Conservation (phyloP, 2,113 vertebrate species). For the Vicugna pacos region DNA sequence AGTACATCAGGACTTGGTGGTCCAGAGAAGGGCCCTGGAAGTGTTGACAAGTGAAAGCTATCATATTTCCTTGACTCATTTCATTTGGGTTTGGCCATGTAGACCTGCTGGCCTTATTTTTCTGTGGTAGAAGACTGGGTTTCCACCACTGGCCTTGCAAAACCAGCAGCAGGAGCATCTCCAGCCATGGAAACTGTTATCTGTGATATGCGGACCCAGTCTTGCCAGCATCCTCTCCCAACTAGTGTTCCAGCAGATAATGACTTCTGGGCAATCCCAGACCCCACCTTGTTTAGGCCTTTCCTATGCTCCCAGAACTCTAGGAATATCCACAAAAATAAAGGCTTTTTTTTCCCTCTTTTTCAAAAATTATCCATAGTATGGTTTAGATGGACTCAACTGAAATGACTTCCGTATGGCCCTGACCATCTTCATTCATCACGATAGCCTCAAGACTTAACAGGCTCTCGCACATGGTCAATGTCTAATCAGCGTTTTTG, state of each 20-base stretch:
- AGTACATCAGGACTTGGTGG: not conserved
- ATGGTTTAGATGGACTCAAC: not conserved
- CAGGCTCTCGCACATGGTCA: too few species aligned
- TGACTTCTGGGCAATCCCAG: not conserved
- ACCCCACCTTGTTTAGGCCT: not conserved
- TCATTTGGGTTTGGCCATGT: too few species aligned
- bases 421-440: not conserved
- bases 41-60: not conserved
- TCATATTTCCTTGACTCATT: not conserved
- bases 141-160: not conserved
- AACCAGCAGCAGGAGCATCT: not conserved
- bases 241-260: not conserved
- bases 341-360: accelerated
- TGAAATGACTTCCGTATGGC: not conserved
- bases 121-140: not conserved
- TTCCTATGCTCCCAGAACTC: not conserved
- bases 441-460: not conserved
- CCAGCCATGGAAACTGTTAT: not conserved
- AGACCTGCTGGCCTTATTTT: not conserved
- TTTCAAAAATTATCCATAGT: not conserved
- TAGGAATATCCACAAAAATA: not conserved
- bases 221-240: not conserved
- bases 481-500: not conserved
- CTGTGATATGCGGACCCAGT: not conserved
- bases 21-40: too few species aligned